phyloP scores from a whole-genome alignment of 2,888 invertebrate genomes.

The Chrysomela aeneicollis region DNA sequence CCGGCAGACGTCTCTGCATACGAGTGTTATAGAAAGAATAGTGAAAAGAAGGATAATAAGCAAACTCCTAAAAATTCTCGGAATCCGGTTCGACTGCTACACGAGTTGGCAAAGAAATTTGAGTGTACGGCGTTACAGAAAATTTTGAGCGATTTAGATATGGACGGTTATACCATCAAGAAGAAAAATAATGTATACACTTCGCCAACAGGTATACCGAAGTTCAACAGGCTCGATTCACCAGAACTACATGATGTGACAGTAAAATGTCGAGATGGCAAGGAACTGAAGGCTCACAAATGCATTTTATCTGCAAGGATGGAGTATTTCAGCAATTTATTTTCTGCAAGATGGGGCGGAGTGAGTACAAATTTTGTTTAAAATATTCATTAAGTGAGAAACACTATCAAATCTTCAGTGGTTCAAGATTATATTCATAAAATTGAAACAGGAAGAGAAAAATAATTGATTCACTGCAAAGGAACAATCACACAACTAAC shows the following conservation, averaged over 20 bases:
- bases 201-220: constrained; percentile 29
- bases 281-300: constrained; percentile 73
- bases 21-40: constrained; percentile 60
- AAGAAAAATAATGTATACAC: constrained; percentile 37
- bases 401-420: too few species aligned
- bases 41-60: constrained; percentile 30
- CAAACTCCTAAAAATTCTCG: constrained; percentile 47
- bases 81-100: constrained; percentile 67
- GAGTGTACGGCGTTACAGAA: constrained; percentile 65
- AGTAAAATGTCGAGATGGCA: constrained; percentile 56
- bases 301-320: constrained; percentile 81
- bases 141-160: constrained; percentile 62
- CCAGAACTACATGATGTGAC: constrained; percentile 57
- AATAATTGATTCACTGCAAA: too few species aligned
- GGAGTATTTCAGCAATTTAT: constrained; percentile 89
- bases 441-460: neutral
- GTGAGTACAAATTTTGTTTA: constrained; percentile 57
- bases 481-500: too few species aligned
- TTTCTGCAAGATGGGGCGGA: constrained; percentile 80
- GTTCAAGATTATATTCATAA: neutral
- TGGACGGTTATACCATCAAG: constrained; percentile 43
- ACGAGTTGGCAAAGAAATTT: constrained; percentile 66
- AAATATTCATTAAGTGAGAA: neutral
- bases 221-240: constrained; percentile 43
- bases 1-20: constrained; percentile 62